phyloP scores from a whole-genome alignment of 2,113 vertebrate species.

The Heloderma charlesbogerti region DNA sequence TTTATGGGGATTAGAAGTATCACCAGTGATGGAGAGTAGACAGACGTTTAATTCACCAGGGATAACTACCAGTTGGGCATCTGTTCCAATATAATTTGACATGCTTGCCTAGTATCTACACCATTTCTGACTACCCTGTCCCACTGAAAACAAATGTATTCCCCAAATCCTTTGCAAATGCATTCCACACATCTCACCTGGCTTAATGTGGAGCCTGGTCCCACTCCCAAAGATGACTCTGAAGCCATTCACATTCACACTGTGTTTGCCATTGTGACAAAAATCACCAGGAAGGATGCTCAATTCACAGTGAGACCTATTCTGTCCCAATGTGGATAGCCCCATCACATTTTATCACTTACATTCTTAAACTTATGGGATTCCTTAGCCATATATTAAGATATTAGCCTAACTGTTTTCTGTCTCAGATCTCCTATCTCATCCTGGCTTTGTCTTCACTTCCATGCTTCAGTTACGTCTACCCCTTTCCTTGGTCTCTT shows the following conservation, averaged over 20 bases:
- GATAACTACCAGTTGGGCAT: constrained; percentile 58
- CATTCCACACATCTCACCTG: constrained; percentile 63
- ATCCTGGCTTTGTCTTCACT: neutral
- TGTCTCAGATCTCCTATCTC: neutral
- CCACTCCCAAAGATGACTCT: constrained; percentile 40
- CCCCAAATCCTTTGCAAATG: neutral
- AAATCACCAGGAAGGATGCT: neutral
- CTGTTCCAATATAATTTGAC: constrained; percentile 63
- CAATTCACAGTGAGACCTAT: neutral
- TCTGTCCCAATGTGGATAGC: neutral
- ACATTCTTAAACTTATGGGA: neutral
- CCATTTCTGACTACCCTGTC: neutral
- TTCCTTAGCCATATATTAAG: neutral
- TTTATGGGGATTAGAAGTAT: neutral
- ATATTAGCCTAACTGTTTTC: neutral
- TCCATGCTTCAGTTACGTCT: neutral
- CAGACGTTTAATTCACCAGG: constrained; percentile 57
- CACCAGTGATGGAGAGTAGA: neutral
- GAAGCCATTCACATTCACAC: neutral
- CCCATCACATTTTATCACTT: neutral
- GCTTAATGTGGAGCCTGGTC: constrained; percentile 30
- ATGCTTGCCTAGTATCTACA: neutral
- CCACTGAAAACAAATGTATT: neutral
- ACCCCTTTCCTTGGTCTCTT: neutral
- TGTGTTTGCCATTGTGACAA: neutral